Evolutionary conservation across 2,113 vertebrate species (phyloP).

Genomic region (Nyctibius bracteatus): DNA sequence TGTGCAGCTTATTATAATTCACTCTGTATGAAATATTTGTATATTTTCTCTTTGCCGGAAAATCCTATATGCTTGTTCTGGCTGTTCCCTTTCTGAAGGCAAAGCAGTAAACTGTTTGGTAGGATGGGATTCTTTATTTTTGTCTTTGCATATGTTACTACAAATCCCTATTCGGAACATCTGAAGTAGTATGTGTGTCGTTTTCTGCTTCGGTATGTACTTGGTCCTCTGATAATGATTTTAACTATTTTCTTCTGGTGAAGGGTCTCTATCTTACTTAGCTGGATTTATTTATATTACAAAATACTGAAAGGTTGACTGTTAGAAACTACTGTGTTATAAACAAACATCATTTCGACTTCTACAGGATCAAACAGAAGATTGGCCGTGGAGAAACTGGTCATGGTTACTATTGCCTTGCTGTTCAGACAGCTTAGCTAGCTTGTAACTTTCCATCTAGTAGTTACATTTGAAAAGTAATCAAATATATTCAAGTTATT

Average conservation of each 20-base stretch:
- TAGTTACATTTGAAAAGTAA: background rate
- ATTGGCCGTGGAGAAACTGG: background rate
- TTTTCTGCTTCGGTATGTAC: background rate
- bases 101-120: background rate
- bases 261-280: background rate
- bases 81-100: accelerated
- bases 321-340: background rate
- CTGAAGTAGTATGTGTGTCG: background rate
- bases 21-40: background rate
- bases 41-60: background rate
- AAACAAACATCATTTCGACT: background rate
- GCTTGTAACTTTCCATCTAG: background rate
- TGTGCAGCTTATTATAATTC: background rate
- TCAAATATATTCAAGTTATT: background rate
- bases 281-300: background rate
- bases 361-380: background rate
- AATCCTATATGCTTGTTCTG: background rate
- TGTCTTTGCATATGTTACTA: background rate
- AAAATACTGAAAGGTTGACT: background rate
- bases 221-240: background rate
- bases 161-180: background rate
- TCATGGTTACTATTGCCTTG: background rate
- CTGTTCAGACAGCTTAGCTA: background rate
- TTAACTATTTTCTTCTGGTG: background rate
- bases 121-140: background rate